Evolutionary conservation across 2,888 invertebrate genomes (phyloP), one percentile per base, ranked within the genome.

Genomic region (Neocrepidodera transversa): DNA sequence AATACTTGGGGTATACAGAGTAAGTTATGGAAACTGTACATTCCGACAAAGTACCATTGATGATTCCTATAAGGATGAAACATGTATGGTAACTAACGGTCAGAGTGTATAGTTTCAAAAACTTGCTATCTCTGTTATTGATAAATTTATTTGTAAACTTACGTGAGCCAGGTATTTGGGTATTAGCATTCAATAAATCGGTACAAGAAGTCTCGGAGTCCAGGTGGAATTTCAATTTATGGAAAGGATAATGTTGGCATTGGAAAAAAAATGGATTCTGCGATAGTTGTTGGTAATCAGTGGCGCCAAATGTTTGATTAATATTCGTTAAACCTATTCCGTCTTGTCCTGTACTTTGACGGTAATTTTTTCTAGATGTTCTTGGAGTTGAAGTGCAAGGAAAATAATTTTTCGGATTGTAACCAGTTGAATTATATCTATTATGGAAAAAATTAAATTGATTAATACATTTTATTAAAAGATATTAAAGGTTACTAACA

Each of bases 191-290:
- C 16, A 58, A 11, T 16, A 73, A 60, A 59, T 74, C 72, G 1
- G 69, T 58, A 17, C 70, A 71, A 11, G 73, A 71, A 1, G 73
- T 73, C 38, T 65, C 62, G 13, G 40, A 57, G 57, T 73, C 69
- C 26, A 49, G 38, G 61, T 72, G 73, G 59, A 74, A 72, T 50
- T 65, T 65, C 18, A 74, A 62, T 48, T 42, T 42, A 30, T 52
- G 20, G 5, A 18, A 13, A 6, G 52, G 43, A n/a, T 32, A 40
- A 28, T 40, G 14, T 10, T 45, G 36, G 4, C 18, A n/a, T 35
- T 54, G 45, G 10, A 23, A 36, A 16, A 67, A 52, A 62, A 68
- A 72, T 0, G 71, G 72, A 38, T 69, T 70, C 4, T 60, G 59
- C 6, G 62, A 36, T 38, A 58, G 57, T 50, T 61, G 59, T 13